These are phyloP conservation scores for Drosophila leonis DNA, from an alignment of 2,888 invertebrate genomes.

Conservation along the genomic window DNA sequence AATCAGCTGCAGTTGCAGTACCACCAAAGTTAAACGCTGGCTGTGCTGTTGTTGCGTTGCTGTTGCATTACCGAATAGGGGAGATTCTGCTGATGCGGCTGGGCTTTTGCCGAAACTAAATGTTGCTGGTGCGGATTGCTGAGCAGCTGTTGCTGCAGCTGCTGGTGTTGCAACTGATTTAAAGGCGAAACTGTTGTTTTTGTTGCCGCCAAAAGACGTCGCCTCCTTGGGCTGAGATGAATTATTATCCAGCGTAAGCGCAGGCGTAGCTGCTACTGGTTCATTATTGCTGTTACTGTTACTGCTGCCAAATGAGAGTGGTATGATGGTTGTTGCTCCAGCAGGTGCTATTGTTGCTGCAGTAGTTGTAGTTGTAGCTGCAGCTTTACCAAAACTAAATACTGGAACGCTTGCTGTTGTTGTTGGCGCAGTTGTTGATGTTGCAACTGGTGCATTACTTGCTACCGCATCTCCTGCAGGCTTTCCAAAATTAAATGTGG, in stretches of 20 bases:
- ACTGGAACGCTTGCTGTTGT: conserved; percentile 7
- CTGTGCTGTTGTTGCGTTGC: conserved; percentile 1
- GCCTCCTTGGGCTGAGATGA: conserved; percentile 9
- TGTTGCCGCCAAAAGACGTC: conserved; percentile 13
- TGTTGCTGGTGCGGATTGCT: conserved; percentile 1
- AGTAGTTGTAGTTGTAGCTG: conserved; percentile 9
- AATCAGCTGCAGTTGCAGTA: neutral
- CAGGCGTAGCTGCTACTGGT: conserved; percentile 6
- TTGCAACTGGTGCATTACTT: neutral
- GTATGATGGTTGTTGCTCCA: neutral
- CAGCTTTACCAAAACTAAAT: conserved; percentile 34
- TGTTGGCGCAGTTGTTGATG: conserved; percentile 4
- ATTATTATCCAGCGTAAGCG: conserved; percentile 9
- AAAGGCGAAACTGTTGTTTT: conserved; percentile 18
- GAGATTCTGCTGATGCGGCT: conserved; percentile 1
- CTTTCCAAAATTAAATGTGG: conserved; percentile 15
- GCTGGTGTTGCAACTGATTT: conserved; percentile 16
- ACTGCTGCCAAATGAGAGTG: conserved; percentile 8
- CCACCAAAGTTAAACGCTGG: conserved; percentile 1
- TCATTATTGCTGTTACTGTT: conserved; percentile 7
- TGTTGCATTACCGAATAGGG: conserved; percentile 8
- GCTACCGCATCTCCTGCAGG: conserved; percentile 8
- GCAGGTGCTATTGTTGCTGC: conserved; percentile 8
- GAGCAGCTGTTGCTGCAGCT: conserved; percentile 8
- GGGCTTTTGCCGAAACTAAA: conserved; percentile 38